Percentiles rank a stretch among this genome's conserved stretches.
phyloP scores from a whole-genome alignment of 2,888 invertebrate genomes.

The Netelia fuscicornis region DNA sequence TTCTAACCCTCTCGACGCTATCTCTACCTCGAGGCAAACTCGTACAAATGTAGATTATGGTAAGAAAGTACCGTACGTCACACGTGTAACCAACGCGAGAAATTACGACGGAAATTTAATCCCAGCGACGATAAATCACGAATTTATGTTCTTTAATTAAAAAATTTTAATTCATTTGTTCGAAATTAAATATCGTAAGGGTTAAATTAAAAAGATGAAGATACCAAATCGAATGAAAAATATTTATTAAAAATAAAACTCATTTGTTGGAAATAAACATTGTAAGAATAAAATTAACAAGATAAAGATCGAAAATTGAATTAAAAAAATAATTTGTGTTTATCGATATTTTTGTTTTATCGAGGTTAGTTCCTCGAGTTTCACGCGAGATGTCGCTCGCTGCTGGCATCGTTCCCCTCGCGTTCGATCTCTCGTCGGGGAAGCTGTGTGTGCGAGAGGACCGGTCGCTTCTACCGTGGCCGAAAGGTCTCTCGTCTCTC shows the following conservation, averaged over 20 bases:
- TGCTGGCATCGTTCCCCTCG: constrained; percentile 71
- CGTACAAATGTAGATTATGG: constrained; percentile 28
- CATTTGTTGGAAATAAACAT: no score
- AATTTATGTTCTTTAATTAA: background rate
- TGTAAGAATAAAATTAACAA: no score
- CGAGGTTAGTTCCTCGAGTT: constrained; percentile 23
- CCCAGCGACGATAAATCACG: background rate
- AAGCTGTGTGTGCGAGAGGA: no score
- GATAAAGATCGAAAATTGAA: no score
- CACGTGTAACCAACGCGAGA: background rate
- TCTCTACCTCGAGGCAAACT: constrained; percentile 39
- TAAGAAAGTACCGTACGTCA: constrained; percentile 10
- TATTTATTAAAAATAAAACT: no score
- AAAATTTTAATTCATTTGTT: background rate
- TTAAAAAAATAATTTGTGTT: background rate
- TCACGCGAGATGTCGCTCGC: constrained; percentile 79
- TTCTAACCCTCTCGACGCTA: constrained; percentile 33
- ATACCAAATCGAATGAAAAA: no score
- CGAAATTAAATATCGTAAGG: no score
- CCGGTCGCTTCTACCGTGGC: no score
- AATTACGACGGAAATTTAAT: background rate
- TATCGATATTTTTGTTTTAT: background rate
- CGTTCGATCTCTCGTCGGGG: constrained; percentile 36
- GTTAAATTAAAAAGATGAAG: no score
- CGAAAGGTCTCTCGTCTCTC: constrained; percentile 63